A percentile compares a stretch with the other conserved stretches of the same genome.
phyloP scores from a whole-genome alignment of 2,888 invertebrate genomes.

The Cacoxenus indagator region DNA sequence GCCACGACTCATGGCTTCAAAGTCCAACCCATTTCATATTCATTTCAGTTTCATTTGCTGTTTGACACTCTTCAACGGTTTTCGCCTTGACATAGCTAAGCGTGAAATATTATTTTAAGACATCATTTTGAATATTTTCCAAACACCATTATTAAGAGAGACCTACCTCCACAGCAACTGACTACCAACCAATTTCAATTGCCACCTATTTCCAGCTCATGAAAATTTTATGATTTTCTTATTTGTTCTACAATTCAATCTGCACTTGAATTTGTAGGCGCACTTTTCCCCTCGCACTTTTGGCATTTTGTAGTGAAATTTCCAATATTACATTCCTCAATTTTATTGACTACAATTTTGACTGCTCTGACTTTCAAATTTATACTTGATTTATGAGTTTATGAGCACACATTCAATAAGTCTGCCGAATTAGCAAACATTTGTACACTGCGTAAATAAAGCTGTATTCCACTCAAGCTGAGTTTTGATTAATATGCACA shows the following conservation, averaged over 20 bases:
- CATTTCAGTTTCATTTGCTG: background rate
- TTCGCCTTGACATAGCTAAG: background rate
- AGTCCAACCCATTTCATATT: background rate
- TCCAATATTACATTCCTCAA: background rate
- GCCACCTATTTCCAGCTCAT: background rate
- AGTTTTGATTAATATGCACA: too few species aligned
- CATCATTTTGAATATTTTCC: constrained; percentile 16
- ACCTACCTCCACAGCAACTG: background rate
- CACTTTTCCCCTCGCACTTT: background rate
- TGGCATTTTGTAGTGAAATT: background rate
- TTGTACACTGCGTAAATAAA: too few species aligned
- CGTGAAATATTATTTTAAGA: background rate
- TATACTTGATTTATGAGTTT: background rate
- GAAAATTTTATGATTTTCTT: constrained; percentile 21
- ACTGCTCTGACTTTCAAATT: background rate
- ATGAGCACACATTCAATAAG: background rate
- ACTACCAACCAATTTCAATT: background rate
- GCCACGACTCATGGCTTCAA: too few species aligned
- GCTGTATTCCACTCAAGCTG: too few species aligned
- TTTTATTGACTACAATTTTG: background rate
- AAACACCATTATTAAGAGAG: constrained; percentile 14
- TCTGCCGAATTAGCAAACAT: too few species aligned
- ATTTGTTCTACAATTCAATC: constrained; percentile 7
- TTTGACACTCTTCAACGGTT: background rate
- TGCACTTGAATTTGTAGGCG: background rate